Percentiles rank a stretch among this genome's conserved stretches.
These are phyloP conservation scores for Melanerpes aurifrons DNA, from an alignment of 2,113 vertebrate species.

Conservation along the genomic window DNA sequence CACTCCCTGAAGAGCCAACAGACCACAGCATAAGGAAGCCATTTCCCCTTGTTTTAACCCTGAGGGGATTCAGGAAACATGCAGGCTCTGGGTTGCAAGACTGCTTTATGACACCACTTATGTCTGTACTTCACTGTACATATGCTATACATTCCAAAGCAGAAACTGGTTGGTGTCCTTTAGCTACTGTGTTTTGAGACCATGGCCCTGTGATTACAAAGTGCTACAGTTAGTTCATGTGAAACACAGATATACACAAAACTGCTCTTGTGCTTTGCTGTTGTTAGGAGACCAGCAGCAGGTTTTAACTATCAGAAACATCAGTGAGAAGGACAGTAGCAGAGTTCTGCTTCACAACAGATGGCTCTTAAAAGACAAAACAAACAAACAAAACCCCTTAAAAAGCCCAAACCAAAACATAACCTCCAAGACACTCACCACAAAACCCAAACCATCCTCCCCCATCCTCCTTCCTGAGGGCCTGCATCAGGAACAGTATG, in stretches of 20 bases:
- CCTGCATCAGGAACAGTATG: too few species aligned
- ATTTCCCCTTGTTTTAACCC: slow-evolving; percentile 6
- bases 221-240: background rate
- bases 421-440: background rate
- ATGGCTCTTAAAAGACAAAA: background rate
- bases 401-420: background rate
- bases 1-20: background rate
- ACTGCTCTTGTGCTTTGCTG: background rate
- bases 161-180: background rate
- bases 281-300: background rate
- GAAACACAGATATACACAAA: background rate
- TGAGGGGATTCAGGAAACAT: background rate
- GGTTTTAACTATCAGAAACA: background rate
- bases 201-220: background rate
- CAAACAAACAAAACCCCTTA: background rate
- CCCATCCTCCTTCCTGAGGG: too few species aligned
- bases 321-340: background rate
- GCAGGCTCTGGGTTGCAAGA: background rate
- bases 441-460: background rate
- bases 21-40: background rate
- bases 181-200: background rate
- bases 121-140: background rate
- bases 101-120: background rate
- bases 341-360: background rate
- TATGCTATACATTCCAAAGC: background rate